Conservation (phyloP, 2,888 invertebrate species). For the Meteorus colon region DNA sequence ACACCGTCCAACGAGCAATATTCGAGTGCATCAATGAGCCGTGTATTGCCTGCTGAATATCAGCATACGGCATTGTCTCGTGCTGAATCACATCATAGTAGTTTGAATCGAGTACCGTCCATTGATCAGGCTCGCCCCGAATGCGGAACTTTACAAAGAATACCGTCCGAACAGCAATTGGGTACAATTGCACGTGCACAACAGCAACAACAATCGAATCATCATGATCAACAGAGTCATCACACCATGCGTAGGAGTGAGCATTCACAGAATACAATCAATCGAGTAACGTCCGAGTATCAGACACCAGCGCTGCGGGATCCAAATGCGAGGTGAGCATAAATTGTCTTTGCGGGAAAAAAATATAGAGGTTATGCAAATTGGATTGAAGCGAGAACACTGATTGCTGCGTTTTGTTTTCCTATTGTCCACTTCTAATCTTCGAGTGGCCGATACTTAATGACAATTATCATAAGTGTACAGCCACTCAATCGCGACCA, state of each 20-base stretch:
- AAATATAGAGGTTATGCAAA: constrained; percentile 7
- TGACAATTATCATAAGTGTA: not conserved
- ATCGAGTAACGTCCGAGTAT: constrained; percentile 69
- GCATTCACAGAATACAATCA: constrained; percentile 58
- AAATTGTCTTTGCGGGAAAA: constrained; percentile 65
- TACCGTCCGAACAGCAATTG: constrained; percentile 69
- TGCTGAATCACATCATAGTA: constrained; percentile 61
- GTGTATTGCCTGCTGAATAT: constrained; percentile 52
- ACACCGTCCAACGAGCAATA: constrained; percentile 60
- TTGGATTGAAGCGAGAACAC: constrained; percentile 14
- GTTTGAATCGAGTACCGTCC: constrained; percentile 65
- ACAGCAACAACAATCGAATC: constrained; percentile 39
- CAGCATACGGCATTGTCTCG: constrained; percentile 67
- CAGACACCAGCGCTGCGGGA: constrained; percentile 69
- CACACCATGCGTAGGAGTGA: constrained; percentile 59
- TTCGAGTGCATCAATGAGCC: constrained; percentile 52
- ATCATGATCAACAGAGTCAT: constrained; percentile 54
- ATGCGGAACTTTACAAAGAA: constrained; percentile 62
- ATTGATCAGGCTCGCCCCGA: constrained; percentile 55
- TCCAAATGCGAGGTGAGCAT: constrained; percentile 71
- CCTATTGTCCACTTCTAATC: constrained; percentile 8
- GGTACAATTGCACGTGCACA: constrained; percentile 45
- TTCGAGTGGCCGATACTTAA: not conserved
- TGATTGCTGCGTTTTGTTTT: not conserved
- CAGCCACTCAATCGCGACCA: not conserved